A percentile compares a stretch with the other conserved stretches of the same genome.
Conservation (phyloP, 2,113 vertebrate genomes). For the Solea solea region DNA sequence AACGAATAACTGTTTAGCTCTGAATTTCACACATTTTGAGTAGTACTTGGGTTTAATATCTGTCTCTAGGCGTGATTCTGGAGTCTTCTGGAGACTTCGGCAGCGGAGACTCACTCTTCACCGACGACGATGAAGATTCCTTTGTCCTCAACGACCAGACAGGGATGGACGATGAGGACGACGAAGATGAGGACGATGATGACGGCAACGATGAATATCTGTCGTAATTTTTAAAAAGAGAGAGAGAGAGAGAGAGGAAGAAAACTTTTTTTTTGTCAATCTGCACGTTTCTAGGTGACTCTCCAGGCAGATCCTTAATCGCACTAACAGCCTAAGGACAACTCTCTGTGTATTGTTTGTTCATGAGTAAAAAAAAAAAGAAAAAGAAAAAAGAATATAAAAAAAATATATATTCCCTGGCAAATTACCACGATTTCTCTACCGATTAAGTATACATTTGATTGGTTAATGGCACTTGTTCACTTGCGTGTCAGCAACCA, state of each 20-base stretch:
- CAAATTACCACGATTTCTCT: constrained; percentile 67
- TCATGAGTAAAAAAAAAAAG: constrained; percentile 74
- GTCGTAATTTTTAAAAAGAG: constrained; percentile 73
- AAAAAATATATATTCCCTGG: constrained; percentile 56
- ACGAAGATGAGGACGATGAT: constrained; percentile 89
- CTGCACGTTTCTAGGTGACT: constrained; percentile 86
- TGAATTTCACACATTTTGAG: too few relatives aligned
- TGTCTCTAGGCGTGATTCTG: constrained; percentile 80
- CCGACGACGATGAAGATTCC: constrained; percentile 76
- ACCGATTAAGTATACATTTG: constrained; percentile 54
- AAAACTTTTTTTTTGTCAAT: constrained; percentile 77
- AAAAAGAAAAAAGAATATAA: not conserved
- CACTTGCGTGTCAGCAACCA: constrained; percentile 55
- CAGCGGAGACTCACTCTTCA: constrained; percentile 90
- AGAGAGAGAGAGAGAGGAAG: constrained; percentile 42
- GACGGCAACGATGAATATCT: constrained; percentile 90
- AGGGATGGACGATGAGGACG: constrained; percentile 88
- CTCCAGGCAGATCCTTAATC: constrained; percentile 80
- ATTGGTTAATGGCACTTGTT: constrained; percentile 57
- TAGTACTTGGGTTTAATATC: not conserved
- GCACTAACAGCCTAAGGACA: constrained; percentile 84
- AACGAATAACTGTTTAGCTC: too few relatives aligned
- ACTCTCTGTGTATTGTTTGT: constrained; percentile 91
- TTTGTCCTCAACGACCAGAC: constrained; percentile 86
- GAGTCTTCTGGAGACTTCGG: constrained; percentile 94